Evolutionary conservation across 1,140 invertebrate genomes (phyloP), one percentile per base, ranked within the genome.

Genomic region (Telenomus remus): DNA sequence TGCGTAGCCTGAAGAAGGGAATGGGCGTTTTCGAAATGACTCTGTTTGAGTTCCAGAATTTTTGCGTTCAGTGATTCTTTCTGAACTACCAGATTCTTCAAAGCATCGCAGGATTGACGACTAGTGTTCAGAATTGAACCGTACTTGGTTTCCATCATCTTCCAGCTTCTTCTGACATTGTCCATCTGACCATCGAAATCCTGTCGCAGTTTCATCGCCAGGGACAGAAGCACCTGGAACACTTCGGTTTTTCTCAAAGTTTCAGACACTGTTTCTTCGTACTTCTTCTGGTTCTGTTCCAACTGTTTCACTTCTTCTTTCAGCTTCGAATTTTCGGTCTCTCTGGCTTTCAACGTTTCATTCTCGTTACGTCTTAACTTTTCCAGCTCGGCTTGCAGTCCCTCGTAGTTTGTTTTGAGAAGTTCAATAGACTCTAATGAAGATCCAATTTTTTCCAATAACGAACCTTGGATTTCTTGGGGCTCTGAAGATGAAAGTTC

Each of bases 241-340:
- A 71, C 37, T 60, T 81, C 77, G 0, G 83, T 85, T 34, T 69
- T 68, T 35, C 76, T 57, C 4, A 84, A 70, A 7, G 81, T 48
- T 15, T 60, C 72, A n/a, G 70, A 66, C 6, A 85, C 10, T 27
- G 76, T 49, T 0, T 64, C 14, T 19, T 79, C 64, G 0, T 65
- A 73, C 13, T 79, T 80, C n/a, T 79, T 68, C 19, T 71, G 37
- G 35, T 70, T 61, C 13, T 19, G 19, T 33, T 80, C 39, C 2
- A 82, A 11, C 27, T 66, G 35, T 13, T 71, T 49, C 4, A 85
- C 1, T 19, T 72, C 35, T 5, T 63, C 64, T 11, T 56, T 53
- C 0, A 84, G 39, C 12, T 70, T 6, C 19, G 19, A 27, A 27
- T 27, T 68, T 2, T 47, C 34, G 5, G 15, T 80, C 59, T 77